These are phyloP conservation scores for Callipepla californica DNA, from an alignment of 2,113 vertebrate genomes.

Conservation along the genomic window DNA sequence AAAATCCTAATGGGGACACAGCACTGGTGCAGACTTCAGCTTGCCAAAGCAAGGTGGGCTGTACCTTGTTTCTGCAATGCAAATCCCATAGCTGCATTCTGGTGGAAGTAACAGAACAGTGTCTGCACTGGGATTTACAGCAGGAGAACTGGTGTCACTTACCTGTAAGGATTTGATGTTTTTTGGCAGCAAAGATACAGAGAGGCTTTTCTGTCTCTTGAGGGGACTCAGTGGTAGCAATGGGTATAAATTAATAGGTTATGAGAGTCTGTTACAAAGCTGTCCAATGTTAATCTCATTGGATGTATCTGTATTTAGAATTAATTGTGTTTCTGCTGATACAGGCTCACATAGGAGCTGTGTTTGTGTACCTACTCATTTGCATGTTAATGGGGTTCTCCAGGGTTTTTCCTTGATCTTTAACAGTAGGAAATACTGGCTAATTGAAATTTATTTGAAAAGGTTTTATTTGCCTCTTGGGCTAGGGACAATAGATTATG, in stretches of 20 bases:
- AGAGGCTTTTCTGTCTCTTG: background rate
- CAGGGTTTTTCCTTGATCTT: slow-evolving; percentile 57
- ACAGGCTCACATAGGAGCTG: background rate
- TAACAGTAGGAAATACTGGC: slow-evolving; percentile 42
- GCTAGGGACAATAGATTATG: background rate
- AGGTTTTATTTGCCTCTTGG: slow-evolving; percentile 53
- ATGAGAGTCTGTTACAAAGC: background rate
- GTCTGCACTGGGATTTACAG: background rate
- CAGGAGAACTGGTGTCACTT: background rate
- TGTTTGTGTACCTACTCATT: slow-evolving; percentile 57
- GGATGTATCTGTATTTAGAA: slow-evolving; percentile 41
- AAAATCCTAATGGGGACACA: background rate
- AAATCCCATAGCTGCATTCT: fast-evolving
- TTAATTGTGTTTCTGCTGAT: slow-evolving; percentile 52
- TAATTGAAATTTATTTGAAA: slow-evolving; percentile 65
- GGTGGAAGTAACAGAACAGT: background rate
- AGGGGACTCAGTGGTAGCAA: background rate
- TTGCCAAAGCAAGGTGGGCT: background rate
- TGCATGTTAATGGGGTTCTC: slow-evolving; percentile 63
- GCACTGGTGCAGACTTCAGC: background rate
- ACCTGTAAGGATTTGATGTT: background rate
- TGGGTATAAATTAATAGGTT: background rate
- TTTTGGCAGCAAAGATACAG: background rate
- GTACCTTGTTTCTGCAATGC: fast-evolving
- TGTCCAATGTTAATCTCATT: background rate